Base-by-base conservation (phyloP, 1,140 invertebrate species). In the Aphaenogaster ashmeadi region DNA sequence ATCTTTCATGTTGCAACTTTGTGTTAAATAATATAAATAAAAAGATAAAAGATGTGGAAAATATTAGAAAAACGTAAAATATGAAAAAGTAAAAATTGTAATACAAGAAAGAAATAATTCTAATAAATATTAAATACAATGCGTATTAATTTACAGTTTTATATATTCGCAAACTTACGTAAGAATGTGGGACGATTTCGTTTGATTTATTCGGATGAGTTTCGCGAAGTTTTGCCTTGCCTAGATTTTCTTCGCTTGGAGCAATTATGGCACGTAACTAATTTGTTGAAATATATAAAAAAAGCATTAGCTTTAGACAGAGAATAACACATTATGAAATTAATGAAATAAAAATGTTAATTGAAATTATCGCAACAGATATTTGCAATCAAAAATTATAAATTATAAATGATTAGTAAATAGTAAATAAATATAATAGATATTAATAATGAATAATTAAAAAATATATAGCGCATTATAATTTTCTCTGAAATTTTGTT, bases 211-310 rank as follows among this genome's bases (percentile, higher is more conserved):
- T 67, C 33, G 60, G 13, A 47, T 50, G 60, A 71, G 27, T 52
- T 78, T 87, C 80, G 77, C 93, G 92, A 85, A 94, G 92, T 79
- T 93, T 93, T 52, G 89, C 79, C 87, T 79, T 92, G 3, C 64
- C 47, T 54, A 77, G 38, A 79, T 83, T 33, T 8, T 91, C 83
- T 77, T 93, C 91, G 47, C 54, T 87, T 13, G 91, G 89, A 38
- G 91, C 21, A 62, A 94, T 78, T 71, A 94, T 89, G 38, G 56
- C 71, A 89, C 69, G 92, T 80, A 94, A 91, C 94, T 94, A 80
- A 91, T 88, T 79, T 77, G 62, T 85, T 56, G 9, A 92, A 87
- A 84, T 47, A 90, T 81, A 86, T 56, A 78, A 60, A 38, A 27
- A 38, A 75, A 74, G 15, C 27, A 74, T 84, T 62, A 84, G 8